phyloP scores from a whole-genome alignment of 2,888 invertebrate genomes.

The Autographa pulchrina region DNA sequence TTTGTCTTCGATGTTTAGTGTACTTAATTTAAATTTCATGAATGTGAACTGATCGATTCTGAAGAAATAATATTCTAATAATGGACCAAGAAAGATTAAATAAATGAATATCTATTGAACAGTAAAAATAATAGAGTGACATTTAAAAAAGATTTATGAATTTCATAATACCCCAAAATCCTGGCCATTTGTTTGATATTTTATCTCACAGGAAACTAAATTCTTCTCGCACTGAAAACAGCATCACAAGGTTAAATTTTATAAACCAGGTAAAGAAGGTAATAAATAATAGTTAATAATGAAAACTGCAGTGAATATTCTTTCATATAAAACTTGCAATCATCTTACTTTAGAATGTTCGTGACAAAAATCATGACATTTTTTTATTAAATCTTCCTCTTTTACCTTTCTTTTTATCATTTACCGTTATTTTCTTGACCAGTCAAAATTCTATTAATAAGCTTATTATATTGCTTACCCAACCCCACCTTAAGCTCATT shows the following conservation, averaged over 20 bases:
- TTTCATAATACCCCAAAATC: background rate
- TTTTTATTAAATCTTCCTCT: background rate
- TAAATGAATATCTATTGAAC: slow-evolving; percentile 22
- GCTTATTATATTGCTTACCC: slow-evolving; percentile 8
- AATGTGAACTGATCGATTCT: slow-evolving; percentile 20
- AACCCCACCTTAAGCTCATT: slow-evolving; percentile 15
- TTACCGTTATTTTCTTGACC: background rate
- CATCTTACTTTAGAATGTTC: background rate
- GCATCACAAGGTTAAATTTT: background rate
- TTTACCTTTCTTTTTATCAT: background rate
- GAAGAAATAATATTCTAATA: slow-evolving; percentile 43
- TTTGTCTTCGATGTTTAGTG: background rate
- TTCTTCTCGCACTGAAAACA: background rate
- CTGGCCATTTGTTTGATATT: background rate
- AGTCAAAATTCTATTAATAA: background rate
- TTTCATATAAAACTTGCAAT: background rate
- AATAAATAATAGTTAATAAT: slow-evolving; percentile 42
- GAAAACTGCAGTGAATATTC: slow-evolving; percentile 51
- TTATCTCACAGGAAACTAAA: background rate
- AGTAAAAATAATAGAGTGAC: background rate
- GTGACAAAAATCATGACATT: background rate
- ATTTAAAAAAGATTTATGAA: background rate
- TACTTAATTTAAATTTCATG: slow-evolving; percentile 18
- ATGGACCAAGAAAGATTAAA: slow-evolving; percentile 45
- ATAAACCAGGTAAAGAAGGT: background rate